phyloP scores from a whole-genome alignment of 2,113 vertebrate species.

The Brachypodius melanocephalos region DNA sequence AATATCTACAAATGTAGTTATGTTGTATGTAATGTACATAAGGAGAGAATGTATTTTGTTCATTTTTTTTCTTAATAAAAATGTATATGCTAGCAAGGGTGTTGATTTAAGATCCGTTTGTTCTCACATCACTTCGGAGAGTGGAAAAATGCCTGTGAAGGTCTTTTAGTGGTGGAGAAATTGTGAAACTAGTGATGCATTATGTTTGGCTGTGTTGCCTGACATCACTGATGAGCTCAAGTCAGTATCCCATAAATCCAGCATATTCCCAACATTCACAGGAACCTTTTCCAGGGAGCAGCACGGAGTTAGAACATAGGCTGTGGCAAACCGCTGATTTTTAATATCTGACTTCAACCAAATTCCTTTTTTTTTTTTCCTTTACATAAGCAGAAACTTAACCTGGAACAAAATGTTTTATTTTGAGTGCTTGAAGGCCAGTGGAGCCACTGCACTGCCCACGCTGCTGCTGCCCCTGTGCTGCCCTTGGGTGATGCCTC shows the following conservation, averaged over 20 bases:
- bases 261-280: not conserved
- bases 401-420: not conserved
- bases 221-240: not conserved
- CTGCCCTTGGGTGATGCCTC: not conserved
- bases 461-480: not conserved
- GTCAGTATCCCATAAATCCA: not conserved
- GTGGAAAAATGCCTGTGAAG: not conserved
- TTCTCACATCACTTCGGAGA: rapidly evolving
- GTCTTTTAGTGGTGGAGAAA: not conserved
- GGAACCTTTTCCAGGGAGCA: not conserved
- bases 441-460: not conserved
- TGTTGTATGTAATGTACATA: slow-evolving; percentile 98
- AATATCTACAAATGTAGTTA: slow-evolving; percentile 80
- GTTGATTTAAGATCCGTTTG: not conserved
- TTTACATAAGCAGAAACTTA: not conserved
- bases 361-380: not conserved
- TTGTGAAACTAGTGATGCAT: not conserved
- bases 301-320: rapidly evolving
- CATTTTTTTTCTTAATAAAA: slow-evolving; percentile 86
- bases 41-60: slow-evolving; percentile 99
- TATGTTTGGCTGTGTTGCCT: not conserved
- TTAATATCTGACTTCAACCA: not conserved
- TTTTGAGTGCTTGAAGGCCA: not conserved
- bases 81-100: slow-evolving; percentile 59
- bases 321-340: not conserved